Evolutionary conservation across 2,113 vertebrate species (phyloP).

Genomic region (Cepphus grylle): DNA sequence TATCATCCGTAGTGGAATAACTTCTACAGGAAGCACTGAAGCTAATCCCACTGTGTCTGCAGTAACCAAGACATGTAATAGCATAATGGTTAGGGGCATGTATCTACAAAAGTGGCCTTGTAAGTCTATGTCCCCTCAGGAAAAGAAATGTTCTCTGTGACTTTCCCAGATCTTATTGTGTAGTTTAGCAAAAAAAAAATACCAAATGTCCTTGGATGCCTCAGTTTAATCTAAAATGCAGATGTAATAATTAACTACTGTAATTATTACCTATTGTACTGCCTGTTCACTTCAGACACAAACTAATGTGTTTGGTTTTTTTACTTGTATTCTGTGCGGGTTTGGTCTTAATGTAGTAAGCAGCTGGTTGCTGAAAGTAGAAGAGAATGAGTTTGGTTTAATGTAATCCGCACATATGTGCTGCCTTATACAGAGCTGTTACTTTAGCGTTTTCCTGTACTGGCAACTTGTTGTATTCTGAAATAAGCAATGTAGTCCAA

Average conservation of each 20-base stretch:
- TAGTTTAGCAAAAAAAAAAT: background rate
- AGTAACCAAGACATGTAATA: background rate
- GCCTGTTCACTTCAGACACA: background rate
- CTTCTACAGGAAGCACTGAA: background rate
- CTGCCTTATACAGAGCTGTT: background rate
- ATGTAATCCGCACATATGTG: background rate
- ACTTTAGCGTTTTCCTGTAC: background rate
- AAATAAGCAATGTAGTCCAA: background rate
- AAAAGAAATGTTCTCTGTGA: background rate
- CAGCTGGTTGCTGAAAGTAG: background rate
- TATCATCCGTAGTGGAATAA: background rate
- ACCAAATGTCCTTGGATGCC: background rate
- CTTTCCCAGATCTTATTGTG: background rate
- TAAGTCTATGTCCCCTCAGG: background rate
- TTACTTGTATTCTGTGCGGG: background rate
- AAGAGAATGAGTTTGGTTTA: background rate
- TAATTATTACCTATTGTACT: background rate
- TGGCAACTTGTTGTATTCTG: background rate
- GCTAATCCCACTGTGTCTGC: background rate
- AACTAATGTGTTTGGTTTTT: background rate
- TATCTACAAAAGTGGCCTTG: background rate
- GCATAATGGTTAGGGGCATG: background rate
- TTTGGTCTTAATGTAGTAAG: background rate
- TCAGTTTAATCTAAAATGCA: background rate
- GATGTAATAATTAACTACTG: background rate